These are phyloP conservation scores for Anguilla japonica DNA, from an alignment of 2,113 vertebrate genomes.

Conservation along the genomic window DNA sequence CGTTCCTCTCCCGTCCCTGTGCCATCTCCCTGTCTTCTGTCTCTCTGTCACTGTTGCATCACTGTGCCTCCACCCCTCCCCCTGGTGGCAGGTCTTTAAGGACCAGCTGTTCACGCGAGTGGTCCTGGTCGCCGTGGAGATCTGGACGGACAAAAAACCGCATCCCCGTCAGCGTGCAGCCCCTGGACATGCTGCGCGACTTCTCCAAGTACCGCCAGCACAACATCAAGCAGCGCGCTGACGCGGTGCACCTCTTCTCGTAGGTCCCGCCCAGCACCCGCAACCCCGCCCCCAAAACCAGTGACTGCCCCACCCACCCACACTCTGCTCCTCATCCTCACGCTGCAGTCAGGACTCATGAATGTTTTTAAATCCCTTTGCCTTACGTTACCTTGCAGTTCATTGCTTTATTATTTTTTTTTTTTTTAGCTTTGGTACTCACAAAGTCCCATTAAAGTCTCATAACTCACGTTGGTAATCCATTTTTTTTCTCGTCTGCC, in stretches of 20 bases:
- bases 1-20: slow-evolving; percentile 70
- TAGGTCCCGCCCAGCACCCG: slow-evolving; percentile 58
- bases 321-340: neutral
- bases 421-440: neutral
- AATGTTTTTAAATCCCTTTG: no score
- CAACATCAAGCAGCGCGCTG: slow-evolving; percentile 84
- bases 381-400: no score
- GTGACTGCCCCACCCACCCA: no score
- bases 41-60: neutral
- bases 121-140: slow-evolving; percentile 92
- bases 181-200: slow-evolving; percentile 87
- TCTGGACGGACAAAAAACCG: slow-evolving; percentile 91
- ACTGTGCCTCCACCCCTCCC: slow-evolving; percentile 32
- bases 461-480: no score
- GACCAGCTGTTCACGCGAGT: slow-evolving; percentile 95
- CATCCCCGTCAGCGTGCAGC: slow-evolving; percentile 82
- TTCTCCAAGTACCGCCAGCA: slow-evolving; percentile 94
- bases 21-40: slow-evolving; percentile 22
- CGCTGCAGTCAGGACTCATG: no score
- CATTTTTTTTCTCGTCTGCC: no score
- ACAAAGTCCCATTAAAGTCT: no score
- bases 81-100: slow-evolving; percentile 85
- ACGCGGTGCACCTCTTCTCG: slow-evolving; percentile 94
- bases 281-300: no score
- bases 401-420: neutral